phyloP scores from a whole-genome alignment of 2,888 invertebrate species.

The Cataglyphis cursor region DNA sequence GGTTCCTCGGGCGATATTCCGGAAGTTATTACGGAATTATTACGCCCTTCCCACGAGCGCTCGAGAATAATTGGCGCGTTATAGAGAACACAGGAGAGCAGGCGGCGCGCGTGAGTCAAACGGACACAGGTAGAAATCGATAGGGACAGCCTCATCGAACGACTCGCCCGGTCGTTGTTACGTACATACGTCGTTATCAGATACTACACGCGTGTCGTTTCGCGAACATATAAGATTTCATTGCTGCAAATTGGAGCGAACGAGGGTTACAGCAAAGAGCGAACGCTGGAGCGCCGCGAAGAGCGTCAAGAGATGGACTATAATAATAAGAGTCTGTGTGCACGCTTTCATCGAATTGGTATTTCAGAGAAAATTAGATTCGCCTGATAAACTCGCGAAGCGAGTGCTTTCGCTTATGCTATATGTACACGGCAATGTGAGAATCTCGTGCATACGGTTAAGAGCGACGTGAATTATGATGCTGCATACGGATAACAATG shows the following conservation, averaged over 20 bases:
- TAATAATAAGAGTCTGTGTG: conserved; percentile 24
- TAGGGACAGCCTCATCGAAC: conserved; percentile 69
- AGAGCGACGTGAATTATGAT: conserved; percentile 48
- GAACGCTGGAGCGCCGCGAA: neutral
- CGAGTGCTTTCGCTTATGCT: conserved; percentile 15
- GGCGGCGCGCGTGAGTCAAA: conserved; percentile 65
- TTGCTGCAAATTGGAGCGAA: conserved; percentile 51
- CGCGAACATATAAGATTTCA: conserved; percentile 69
- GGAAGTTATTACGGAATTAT: conserved; percentile 67
- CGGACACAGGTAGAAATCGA: conserved; percentile 76
- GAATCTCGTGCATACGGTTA: conserved; percentile 33
- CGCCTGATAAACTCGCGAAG: conserved; percentile 9
- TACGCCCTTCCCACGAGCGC: conserved; percentile 58
- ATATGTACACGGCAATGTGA: neutral
- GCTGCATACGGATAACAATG: conserved; percentile 33
- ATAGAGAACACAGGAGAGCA: conserved; percentile 35
- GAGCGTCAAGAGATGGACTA: neutral
- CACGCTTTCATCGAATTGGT: conserved; percentile 32
- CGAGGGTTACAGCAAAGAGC: conserved; percentile 47
- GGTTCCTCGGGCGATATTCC: conserved; percentile 45
- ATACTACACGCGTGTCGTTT: conserved; percentile 57
- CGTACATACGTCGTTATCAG: conserved; percentile 56
- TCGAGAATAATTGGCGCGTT: conserved; percentile 72
- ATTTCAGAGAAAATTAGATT: conserved; percentile 42
- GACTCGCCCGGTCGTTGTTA: conserved; percentile 64